Percentiles rank a stretch among this genome's conserved stretches.
phyloP scores from a whole-genome alignment of 2,113 vertebrate genomes.

The Diglossa brunneiventris region DNA sequence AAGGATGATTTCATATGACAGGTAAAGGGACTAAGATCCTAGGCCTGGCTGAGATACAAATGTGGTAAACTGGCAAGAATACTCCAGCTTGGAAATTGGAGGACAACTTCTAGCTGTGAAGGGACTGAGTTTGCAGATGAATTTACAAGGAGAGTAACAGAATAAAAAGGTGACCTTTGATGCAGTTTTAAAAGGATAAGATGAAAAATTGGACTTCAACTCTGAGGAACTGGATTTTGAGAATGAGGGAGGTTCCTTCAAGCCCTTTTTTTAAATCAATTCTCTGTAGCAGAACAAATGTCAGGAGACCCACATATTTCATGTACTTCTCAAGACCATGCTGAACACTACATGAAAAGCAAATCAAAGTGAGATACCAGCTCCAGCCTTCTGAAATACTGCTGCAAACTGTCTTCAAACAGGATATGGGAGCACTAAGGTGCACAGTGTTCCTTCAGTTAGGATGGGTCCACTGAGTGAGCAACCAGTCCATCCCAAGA shows the following conservation, averaged over 20 bases:
- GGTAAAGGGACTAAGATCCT: neutral
- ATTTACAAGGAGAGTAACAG: neutral
- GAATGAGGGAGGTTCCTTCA: neutral
- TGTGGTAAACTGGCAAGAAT: neutral
- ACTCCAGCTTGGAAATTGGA: neutral
- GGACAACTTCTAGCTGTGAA: neutral
- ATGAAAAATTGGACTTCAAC: neutral
- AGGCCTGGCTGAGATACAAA: neutral
- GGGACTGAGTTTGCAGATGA: neutral
- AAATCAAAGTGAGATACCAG: neutral
- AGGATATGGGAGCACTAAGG: neutral
- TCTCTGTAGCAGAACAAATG: neutral
- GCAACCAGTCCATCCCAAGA: neutral
- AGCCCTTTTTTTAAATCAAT: neutral
- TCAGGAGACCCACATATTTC: neutral
- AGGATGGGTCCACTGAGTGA: neutral
- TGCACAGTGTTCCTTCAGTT: rapidly evolving
- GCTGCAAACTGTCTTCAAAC: neutral
- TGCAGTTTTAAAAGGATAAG: neutral
- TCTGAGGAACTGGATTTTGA: neutral
- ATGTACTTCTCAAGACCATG: neutral
- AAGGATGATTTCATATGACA: neutral
- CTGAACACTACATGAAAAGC: neutral
- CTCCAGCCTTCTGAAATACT: neutral
- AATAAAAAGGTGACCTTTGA: neutral